Base-by-base conservation (phyloP, 2,797 vertebrate genomes). In the Triplophysa yarkandensis region DNA sequence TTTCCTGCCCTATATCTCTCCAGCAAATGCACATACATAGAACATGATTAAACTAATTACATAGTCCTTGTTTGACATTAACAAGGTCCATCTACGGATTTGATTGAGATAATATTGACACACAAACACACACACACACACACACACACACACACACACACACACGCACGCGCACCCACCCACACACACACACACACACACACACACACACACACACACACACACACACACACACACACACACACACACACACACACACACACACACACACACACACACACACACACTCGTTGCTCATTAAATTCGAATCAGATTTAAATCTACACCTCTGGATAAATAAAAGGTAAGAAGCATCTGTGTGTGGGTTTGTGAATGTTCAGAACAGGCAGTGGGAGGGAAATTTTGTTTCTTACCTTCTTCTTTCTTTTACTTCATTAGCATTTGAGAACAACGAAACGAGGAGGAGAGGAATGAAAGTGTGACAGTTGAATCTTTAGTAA, bases 1-100 rank as follows among this genome's bases (percentile, higher is more conserved):
- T 34, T n/a, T 39, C 41, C 66, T 60, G 43, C 14, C 6, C n/a
- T 48, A 52, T 30, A 62, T 52, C 52, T 44, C 36, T 64, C n/a
- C 21, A 44, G 48, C 36, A 64, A 48, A 64, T 16, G 58, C 25
- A 43, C 41, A 17, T 6, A 4, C 21, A 25, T 23, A 17, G 39
- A 27, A n/a, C 7, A 52, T 17, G 50, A 57, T 79, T 77, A 79
- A 79, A 34, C 55, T 68, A 61, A 78, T 71, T 78, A 77, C 68
- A 70, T 27, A 34, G 69, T 58, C 57, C 79, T 52, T 43, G 17
- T 43, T 74, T 63, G 58, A 34, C 61, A 76, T 72, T 17, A 41
- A 27, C 74, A 82, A 86, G 84, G 88, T 81, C n/a, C 83, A 68
- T 54, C 28, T n/a, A 21, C 6, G 34, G 86, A 83, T 79, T 85